These are phyloP conservation scores for Muntiacus reevesi DNA, from an alignment of 2,113 vertebrate genomes.

Conservation along the genomic window DNA sequence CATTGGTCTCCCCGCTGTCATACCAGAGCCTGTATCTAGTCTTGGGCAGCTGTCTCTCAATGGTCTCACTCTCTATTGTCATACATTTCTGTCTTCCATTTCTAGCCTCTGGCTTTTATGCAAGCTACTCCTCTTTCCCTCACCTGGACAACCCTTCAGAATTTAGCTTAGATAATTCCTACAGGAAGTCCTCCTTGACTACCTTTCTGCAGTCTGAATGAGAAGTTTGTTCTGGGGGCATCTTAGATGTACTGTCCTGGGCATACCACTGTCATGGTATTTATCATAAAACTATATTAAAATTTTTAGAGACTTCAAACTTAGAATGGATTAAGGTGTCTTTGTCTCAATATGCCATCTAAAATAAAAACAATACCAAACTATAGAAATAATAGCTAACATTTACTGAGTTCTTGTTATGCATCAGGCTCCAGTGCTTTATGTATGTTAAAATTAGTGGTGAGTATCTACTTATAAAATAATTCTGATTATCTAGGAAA, in stretches of 20 bases:
- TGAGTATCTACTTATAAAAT: slow-evolving; percentile 20
- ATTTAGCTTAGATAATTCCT: neutral
- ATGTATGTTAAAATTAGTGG: neutral
- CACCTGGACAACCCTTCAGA: neutral
- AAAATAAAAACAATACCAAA: slow-evolving; percentile 16
- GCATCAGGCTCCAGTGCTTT: neutral
- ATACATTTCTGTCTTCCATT: neutral
- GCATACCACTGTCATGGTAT: neutral
- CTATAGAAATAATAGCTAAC: neutral
- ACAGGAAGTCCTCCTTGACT: neutral
- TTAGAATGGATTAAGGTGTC: neutral
- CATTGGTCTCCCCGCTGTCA: neutral
- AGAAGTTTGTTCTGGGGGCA: neutral
- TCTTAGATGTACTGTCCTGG: neutral
- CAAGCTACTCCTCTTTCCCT: neutral
- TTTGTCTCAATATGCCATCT: neutral
- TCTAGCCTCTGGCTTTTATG: neutral
- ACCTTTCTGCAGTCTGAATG: neutral
- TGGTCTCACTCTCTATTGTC: neutral
- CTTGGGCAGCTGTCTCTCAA: neutral
- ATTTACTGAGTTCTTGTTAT: neutral
- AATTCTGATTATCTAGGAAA: slow-evolving; percentile 20
- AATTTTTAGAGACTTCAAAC: neutral
- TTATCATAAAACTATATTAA: neutral
- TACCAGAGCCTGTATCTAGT: neutral